A percentile compares a stretch with the other conserved stretches of the same genome.
Conservation (phyloP, 2,888 invertebrate genomes). For the Horisme vitalbata region DNA sequence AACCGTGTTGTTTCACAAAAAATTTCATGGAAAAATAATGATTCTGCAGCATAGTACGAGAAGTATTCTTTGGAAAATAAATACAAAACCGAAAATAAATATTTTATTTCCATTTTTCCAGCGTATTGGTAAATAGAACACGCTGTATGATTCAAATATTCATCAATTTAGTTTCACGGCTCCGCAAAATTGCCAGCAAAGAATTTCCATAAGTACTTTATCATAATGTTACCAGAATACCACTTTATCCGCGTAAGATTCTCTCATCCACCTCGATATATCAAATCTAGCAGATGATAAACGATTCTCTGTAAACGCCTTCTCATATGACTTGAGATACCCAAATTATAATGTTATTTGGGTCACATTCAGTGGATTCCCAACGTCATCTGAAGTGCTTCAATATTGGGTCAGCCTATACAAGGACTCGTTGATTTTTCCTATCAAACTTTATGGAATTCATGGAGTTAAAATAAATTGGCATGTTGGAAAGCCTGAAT, state of each 20-base stretch:
- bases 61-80: too few relatives aligned
- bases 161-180: too few relatives aligned
- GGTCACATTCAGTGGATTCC: slow-evolving; percentile 30
- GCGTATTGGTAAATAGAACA: too few relatives aligned
- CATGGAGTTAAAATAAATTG: not conserved
- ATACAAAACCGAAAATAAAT: too few relatives aligned
- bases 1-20: too few relatives aligned
- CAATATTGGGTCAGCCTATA: slow-evolving; percentile 28
- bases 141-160: too few relatives aligned
- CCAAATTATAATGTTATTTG: slow-evolving; percentile 36
- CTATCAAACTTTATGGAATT: too few relatives aligned
- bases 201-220: not conserved
- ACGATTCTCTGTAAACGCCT: slow-evolving; percentile 31
- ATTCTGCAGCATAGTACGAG: too few relatives aligned
- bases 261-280: slow-evolving; percentile 27
- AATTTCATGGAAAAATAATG: too few relatives aligned
- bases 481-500: not conserved
- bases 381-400: slow-evolving; percentile 25
- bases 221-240: slow-evolving; percentile 18
- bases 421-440: slow-evolving; percentile 15
- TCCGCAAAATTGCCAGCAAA: too few relatives aligned
- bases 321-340: slow-evolving; percentile 35
- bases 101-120: too few relatives aligned
- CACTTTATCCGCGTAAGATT: slow-evolving; percentile 26
- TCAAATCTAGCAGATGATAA: slow-evolving; percentile 34